Percentiles rank a stretch among this genome's conserved stretches.
Evolutionary conservation across 1,140 invertebrate genomes (phyloP).

Genomic region (Trichogramma pretiosum): DNA sequence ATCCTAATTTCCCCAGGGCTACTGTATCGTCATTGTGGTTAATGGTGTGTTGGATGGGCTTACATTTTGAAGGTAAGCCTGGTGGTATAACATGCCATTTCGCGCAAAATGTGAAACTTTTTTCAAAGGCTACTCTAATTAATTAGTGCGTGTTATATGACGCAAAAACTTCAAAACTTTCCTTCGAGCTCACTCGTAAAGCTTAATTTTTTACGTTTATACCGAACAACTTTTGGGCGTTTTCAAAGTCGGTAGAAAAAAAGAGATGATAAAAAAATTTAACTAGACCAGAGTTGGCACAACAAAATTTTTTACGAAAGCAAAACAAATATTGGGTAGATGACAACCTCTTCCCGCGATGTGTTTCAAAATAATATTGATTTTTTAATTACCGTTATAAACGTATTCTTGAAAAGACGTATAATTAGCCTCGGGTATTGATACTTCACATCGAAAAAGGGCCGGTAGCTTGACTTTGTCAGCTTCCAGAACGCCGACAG

Average conservation of each 20-base stretch:
- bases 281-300: too few relatives aligned
- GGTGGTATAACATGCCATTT: neutral
- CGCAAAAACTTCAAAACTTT: slow-evolving; percentile 3
- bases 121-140: slow-evolving; percentile 9
- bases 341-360: too few relatives aligned
- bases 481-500: slow-evolving; percentile 40
- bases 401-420: slow-evolving; percentile 53
- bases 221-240: too few relatives aligned
- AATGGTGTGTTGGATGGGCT: slow-evolving; percentile 12
- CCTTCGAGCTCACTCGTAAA: neutral
- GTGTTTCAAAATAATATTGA: neutral
- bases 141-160: slow-evolving; percentile 1
- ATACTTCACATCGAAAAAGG: slow-evolving; percentile 54
- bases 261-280: too few relatives aligned
- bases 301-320: too few relatives aligned
- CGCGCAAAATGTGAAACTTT: neutral
- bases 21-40: slow-evolving; percentile 15
- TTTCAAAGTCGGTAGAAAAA: too few relatives aligned
- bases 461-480: slow-evolving; percentile 50
- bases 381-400: slow-evolving; percentile 37
- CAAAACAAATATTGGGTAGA: neutral
- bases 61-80: neutral
- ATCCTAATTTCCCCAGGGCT: slow-evolving; percentile 18
- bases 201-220: neutral
- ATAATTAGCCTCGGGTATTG: slow-evolving; percentile 56